These are phyloP conservation scores for Punctoribates punctum DNA, from an alignment of 2,888 invertebrate species.

Conservation along the genomic window DNA sequence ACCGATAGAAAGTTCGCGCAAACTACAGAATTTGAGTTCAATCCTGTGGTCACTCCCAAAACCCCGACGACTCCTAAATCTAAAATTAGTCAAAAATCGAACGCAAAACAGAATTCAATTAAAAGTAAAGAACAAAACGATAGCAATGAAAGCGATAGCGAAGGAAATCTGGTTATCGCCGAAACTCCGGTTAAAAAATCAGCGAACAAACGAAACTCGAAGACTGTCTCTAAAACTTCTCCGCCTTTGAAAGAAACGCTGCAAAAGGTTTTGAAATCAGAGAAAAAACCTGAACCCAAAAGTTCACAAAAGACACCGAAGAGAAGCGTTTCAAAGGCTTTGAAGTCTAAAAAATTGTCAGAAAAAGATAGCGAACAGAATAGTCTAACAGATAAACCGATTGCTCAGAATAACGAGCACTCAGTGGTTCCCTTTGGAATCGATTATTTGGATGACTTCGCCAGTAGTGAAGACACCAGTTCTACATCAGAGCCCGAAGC, in stretches of 20 bases:
- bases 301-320: constrained; percentile 6
- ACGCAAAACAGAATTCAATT: background rate
- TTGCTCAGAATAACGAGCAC: background rate
- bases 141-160: constrained; percentile 24
- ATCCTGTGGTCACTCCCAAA: background rate
- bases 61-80: background rate
- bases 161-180: constrained; percentile 29
- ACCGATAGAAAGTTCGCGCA: constrained; percentile 22
- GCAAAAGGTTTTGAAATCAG: background rate
- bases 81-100: background rate
- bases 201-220: background rate
- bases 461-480: constrained; percentile 33
- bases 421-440: constrained; percentile 14
- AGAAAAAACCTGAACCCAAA: background rate
- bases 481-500: constrained; percentile 29
- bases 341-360: background rate
- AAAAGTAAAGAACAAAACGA: background rate
- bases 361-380: background rate
- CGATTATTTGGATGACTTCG: constrained; percentile 26
- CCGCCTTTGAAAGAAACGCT: background rate
- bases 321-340: background rate
- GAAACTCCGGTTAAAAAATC: constrained; percentile 6
- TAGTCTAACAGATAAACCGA: background rate
- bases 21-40: background rate
- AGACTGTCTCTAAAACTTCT: background rate